These are phyloP conservation scores for Plutella xylostella DNA, from an alignment of 2,888 invertebrate species.

Conservation along the genomic window DNA sequence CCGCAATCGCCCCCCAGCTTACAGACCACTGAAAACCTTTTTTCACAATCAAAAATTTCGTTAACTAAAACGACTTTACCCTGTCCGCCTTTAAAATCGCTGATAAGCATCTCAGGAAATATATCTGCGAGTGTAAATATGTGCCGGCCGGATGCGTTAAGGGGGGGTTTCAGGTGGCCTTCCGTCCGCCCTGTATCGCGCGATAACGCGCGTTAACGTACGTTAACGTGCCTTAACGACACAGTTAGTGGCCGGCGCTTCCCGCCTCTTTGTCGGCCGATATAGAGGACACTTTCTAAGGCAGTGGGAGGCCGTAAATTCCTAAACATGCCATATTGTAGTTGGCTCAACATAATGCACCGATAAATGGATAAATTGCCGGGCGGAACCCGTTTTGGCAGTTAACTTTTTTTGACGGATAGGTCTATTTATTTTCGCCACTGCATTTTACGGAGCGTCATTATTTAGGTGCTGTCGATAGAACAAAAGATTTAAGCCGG, in stretches of 20 bases:
- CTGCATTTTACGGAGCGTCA: background rate
- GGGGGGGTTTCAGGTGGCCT: conserved; percentile 33
- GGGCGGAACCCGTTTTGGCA: background rate
- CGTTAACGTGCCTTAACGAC: conserved; percentile 58
- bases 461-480: too few relatives aligned
- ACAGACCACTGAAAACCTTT: background rate
- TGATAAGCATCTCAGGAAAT: conserved; percentile 54
- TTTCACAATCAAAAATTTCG: background rate
- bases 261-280: conserved; percentile 41
- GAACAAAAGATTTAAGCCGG: too few relatives aligned
- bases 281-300: background rate
- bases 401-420: background rate
- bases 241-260: conserved; percentile 60
- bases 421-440: background rate
- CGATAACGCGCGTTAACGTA: conserved; percentile 48
- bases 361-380: conserved; percentile 1
- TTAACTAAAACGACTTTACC: background rate
- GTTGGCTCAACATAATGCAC: background rate
- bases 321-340: background rate
- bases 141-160: conserved; percentile 62
- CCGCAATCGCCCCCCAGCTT: background rate
- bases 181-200: conserved; percentile 46
- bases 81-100: conserved; percentile 9
- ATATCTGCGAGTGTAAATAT: conserved; percentile 60
- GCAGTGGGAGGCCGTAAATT: conserved; percentile 1